Evolutionary conservation across 2,797 vertebrate genomes (phyloP).

Genomic region (Siniperca obscura): DNA sequence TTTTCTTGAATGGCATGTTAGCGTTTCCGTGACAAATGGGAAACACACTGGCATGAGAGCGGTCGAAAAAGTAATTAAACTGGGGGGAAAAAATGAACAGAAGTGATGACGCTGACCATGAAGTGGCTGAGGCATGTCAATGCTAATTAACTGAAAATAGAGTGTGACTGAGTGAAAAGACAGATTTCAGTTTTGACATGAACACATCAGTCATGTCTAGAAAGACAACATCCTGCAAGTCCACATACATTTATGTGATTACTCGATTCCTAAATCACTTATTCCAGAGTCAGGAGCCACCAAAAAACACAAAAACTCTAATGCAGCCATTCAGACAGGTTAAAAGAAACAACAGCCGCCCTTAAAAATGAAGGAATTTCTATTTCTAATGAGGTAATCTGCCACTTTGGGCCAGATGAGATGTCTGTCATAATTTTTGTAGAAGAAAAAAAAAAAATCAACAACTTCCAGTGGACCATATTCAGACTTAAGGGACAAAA

Average conservation of each 20-base stretch:
- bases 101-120: constrained; percentile 60
- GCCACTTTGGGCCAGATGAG: not conserved
- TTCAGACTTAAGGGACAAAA: constrained; percentile 53
- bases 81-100: constrained; percentile 10
- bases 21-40: constrained; percentile 61
- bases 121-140: constrained; percentile 39
- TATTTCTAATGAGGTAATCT: not conserved
- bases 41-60: constrained; percentile 44
- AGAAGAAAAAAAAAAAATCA: not conserved
- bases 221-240: constrained; percentile 12
- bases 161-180: constrained; percentile 20
- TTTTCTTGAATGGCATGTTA: constrained; percentile 32
- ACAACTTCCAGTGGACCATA: constrained; percentile 20
- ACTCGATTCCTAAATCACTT: constrained; percentile 24
- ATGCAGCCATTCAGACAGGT: constrained; percentile 1
- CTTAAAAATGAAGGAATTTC: not conserved
- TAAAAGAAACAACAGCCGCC: not conserved
- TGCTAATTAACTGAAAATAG: constrained; percentile 26
- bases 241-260: not conserved
- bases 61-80: constrained; percentile 34
- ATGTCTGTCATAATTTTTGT: not conserved
- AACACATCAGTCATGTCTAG: constrained; percentile 10
- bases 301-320: constrained; percentile 17
- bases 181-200: constrained; percentile 36
- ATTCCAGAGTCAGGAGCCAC: not conserved